These are phyloP conservation scores for Aptenodytes patagonicus DNA, from an alignment of 2,113 vertebrate genomes.

Conservation along the genomic window DNA sequence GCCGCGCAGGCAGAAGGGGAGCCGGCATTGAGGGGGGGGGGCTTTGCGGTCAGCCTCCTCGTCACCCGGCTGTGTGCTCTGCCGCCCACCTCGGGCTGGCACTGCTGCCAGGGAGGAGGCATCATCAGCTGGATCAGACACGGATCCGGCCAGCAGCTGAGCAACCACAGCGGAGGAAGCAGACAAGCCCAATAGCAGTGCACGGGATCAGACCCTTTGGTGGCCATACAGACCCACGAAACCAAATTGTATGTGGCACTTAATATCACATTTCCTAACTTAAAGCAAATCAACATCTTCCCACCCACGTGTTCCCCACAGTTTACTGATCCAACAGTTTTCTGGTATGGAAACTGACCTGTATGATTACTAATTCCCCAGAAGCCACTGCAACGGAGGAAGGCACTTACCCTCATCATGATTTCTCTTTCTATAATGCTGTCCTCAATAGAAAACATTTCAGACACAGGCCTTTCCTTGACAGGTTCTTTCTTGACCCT, in stretches of 20 bases:
- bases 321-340: background rate
- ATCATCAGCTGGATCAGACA: background rate
- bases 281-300: background rate
- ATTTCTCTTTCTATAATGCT: slow-evolving; percentile 97
- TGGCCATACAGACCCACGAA: background rate
- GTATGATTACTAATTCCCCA: background rate
- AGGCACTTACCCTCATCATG: slow-evolving; percentile 86
- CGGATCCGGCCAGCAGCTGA: background rate
- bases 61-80: rapidly evolving
- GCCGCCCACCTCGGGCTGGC: background rate
- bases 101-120: background rate
- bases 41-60: background rate
- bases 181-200: background rate
- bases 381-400: background rate
- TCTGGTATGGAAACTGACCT: background rate
- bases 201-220: background rate
- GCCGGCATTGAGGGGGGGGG: background rate
- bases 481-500: slow-evolving; percentile 92
- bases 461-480: slow-evolving; percentile 94
- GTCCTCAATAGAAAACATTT: slow-evolving; percentile 96
- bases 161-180: background rate
- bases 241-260: background rate
- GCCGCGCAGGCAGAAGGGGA: background rate
- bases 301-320: rapidly evolving
- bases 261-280: background rate